phyloP scores from a whole-genome alignment of 2,113 vertebrate species.

The Coryphaenoides rupestris region DNA sequence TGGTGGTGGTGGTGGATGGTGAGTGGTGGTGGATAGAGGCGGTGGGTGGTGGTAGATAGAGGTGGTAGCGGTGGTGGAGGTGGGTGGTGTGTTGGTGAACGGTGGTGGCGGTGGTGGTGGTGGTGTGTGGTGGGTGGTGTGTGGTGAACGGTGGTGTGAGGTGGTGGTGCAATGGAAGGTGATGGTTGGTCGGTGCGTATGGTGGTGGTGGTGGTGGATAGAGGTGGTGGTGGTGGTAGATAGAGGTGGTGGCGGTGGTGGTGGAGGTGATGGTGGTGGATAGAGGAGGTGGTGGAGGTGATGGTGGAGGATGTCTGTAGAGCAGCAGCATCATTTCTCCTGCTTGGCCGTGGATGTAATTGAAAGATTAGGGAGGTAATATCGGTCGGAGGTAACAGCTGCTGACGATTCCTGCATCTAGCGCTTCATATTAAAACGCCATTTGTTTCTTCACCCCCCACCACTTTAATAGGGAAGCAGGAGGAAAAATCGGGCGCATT shows the following conservation, averaged over 20 bases:
- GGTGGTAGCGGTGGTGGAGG: background rate
- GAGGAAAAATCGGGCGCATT: background rate
- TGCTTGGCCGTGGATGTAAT: slow-evolving; percentile 2
- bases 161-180: too few relatives aligned
- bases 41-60: background rate
- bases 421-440: background rate
- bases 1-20: background rate
- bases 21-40: background rate
- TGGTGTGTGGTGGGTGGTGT: slow-evolving; percentile 10
- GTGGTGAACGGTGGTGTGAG: slow-evolving; percentile 9
- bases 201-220: background rate
- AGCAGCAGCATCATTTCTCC: slow-evolving; percentile 1
- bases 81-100: too few relatives aligned
- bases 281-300: background rate
- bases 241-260: too few relatives aligned
- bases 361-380: slow-evolving; percentile 7
- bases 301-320: background rate
- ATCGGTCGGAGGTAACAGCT: background rate
- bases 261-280: background rate
- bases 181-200: too few relatives aligned
- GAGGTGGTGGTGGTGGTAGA: background rate
- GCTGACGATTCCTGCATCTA: background rate
- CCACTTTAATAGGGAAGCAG: background rate
- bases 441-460: background rate
- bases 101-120: background rate